Base-by-base conservation (phyloP, 37 sponge, comb jelly and placozoan genomes). In the Petrosia ficiformis region DNA sequence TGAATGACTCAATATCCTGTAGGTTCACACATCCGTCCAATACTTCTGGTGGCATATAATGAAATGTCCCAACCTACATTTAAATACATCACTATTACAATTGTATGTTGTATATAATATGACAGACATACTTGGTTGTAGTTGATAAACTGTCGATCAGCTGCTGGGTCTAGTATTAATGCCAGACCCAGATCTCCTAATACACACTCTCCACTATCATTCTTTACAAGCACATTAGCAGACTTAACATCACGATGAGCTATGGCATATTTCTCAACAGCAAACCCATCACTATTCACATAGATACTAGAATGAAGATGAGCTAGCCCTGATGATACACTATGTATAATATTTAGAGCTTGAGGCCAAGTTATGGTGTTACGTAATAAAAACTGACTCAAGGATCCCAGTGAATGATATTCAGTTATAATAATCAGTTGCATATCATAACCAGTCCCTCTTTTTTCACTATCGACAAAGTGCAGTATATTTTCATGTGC, bases 41-140 rank as follows among this genome's bases (percentile, higher is more conserved):
- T 3, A 81, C 96, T 71, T 95, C 96, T 5, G 96, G 96, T 1
- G 96, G 67, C 96, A 95, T 95, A 79, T 92, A 95, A 29, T 91
- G 83, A 42, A 69, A 77, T 1, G 96, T 95, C 0, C 96, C 96
- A 30, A 85, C 90, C 94, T 94, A 44, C n/a, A n/a, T n/a, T n/a
- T n/a, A n/a, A n/a, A n/a, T n/a, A n/a, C n/a, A n/a, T n/a, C n/a
- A n/a, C n/a, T n/a, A n/a, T n/a, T n/a, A n/a, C n/a, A n/a, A n/a
- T n/a, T n/a, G n/a, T n/a, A n/a, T n/a, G n/a, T n/a, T n/a, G n/a
- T n/a, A n/a, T n/a, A n/a, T n/a, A n/a, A n/a, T n/a, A n/a, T n/a
- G n/a, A n/a, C n/a, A n/a, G n/a, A n/a, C n/a, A n/a, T n/a, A n/a
- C n/a, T n/a, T n/a, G n/a, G n/a, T n/a, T n/a, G n/a, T n/a, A n/a